phyloP scores from a whole-genome alignment of 92 coral and sea anemone species.

The Palythoa grandis region DNA sequence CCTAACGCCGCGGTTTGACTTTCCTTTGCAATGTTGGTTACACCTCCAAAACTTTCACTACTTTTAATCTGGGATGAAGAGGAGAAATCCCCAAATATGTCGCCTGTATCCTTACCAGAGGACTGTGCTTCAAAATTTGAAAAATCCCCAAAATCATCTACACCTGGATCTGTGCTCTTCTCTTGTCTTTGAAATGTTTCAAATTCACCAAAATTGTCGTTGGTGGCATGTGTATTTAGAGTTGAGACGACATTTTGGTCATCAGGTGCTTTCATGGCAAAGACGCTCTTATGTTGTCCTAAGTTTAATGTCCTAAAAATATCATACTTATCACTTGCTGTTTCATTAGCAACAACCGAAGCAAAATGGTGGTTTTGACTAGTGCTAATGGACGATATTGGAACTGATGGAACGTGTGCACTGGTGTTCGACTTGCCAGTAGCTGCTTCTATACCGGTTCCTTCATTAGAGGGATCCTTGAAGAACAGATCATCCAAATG shows the following conservation, averaged over 20 bases:
- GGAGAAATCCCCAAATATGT: constrained; percentile 15
- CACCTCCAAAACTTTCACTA: constrained; percentile 6
- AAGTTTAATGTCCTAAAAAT: constrained; percentile 62
- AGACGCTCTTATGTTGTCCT: constrained; percentile 38
- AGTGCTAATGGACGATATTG: not conserved
- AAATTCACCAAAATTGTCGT: constrained; percentile 79
- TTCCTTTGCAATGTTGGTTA: not conserved
- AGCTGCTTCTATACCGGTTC: not conserved
- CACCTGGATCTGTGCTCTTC: constrained; percentile 6
- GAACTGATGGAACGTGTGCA: not conserved
- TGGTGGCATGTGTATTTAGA: constrained; percentile 26
- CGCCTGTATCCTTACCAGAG: not conserved
- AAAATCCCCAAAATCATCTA: constrained; percentile 62
- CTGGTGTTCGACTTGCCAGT: not conserved
- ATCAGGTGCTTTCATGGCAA: constrained; percentile 32
- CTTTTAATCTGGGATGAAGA: not conserved
- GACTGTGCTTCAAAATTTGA: constrained; percentile 42
- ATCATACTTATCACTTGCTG: constrained; percentile 63
- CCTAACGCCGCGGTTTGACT: not conserved
- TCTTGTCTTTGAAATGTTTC: constrained; percentile 52
- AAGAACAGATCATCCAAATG: not conserved
- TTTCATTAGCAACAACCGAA: not conserved
- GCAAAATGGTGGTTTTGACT: not conserved
- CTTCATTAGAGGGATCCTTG: not conserved
- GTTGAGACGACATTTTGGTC: not conserved